phyloP scores from a whole-genome alignment of 2,888 invertebrate genomes.

The Limnephilus auricula region DNA sequence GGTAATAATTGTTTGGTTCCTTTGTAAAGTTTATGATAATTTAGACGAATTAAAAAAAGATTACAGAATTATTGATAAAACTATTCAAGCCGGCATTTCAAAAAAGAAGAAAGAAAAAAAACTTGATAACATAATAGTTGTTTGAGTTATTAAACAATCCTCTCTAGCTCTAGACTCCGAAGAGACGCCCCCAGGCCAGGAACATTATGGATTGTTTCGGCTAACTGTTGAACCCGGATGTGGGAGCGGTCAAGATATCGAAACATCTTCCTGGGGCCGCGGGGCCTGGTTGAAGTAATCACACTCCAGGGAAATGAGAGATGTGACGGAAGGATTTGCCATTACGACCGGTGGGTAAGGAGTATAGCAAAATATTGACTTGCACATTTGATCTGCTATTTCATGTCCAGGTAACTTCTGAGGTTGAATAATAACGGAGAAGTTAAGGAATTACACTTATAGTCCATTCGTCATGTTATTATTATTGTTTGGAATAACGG shows the following conservation, averaged over 20 bases:
- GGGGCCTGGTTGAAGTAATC: background rate
- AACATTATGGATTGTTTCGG: background rate
- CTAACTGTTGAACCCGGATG: slow-evolving; percentile 20
- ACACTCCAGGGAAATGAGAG: background rate
- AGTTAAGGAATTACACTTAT: background rate
- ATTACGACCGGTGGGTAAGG: background rate
- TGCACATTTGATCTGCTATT: background rate
- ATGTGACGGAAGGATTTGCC: background rate
- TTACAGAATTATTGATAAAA: background rate
- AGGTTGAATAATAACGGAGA: background rate
- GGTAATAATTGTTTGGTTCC: background rate
- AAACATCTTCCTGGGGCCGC: background rate
- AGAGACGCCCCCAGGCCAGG: background rate
- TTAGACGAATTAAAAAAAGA: background rate
- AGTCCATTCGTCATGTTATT: too few species aligned
- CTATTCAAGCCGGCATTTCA: background rate
- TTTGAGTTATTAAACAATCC: background rate
- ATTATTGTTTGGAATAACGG: too few species aligned
- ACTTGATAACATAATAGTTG: background rate
- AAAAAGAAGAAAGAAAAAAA: background rate
- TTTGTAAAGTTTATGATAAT: background rate
- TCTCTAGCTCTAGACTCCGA: background rate
- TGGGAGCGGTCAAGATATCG: slow-evolving; percentile 1
- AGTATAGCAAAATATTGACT: background rate
- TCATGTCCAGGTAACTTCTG: background rate